phyloP scores from a whole-genome alignment of 2,797 vertebrate species.

The Rhynchonycteris naso region DNA sequence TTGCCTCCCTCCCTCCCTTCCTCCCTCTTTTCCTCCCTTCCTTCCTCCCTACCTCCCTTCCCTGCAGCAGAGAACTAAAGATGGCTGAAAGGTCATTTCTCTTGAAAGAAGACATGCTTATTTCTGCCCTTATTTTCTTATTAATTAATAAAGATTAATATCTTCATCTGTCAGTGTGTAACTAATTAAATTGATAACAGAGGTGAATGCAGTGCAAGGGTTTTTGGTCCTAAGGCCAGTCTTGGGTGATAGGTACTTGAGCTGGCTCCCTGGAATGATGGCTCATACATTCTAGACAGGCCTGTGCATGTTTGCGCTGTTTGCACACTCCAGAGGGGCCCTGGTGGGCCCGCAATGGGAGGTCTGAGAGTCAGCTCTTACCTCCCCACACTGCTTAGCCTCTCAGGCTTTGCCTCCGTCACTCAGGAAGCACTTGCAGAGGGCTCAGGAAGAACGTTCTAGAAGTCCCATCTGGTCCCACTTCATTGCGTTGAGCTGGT shows the following conservation, averaged over 20 bases:
- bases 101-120: constrained; percentile 64
- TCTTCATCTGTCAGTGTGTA: constrained; percentile 69
- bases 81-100: constrained; percentile 76
- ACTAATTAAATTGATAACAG: constrained; percentile 79
- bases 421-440: background rate
- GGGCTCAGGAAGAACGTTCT: background rate
- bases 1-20: background rate
- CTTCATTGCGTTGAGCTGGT: background rate
- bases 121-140: constrained; percentile 60
- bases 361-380: background rate
- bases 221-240: constrained; percentile 60
- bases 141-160: constrained; percentile 46
- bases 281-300: background rate
- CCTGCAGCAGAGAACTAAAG: constrained; percentile 70
- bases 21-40: background rate
- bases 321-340: background rate
- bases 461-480: background rate
- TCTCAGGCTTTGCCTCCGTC: background rate
- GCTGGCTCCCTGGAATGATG: background rate
- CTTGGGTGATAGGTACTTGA: background rate
- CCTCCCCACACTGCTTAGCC: background rate
- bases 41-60: constrained; percentile 48
- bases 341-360: background rate
- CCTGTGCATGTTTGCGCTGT: background rate
- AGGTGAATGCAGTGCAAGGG: constrained; percentile 71